These are phyloP conservation scores for Platypus cylindrus DNA, from an alignment of 2,888 invertebrate species.

Conservation along the genomic window DNA sequence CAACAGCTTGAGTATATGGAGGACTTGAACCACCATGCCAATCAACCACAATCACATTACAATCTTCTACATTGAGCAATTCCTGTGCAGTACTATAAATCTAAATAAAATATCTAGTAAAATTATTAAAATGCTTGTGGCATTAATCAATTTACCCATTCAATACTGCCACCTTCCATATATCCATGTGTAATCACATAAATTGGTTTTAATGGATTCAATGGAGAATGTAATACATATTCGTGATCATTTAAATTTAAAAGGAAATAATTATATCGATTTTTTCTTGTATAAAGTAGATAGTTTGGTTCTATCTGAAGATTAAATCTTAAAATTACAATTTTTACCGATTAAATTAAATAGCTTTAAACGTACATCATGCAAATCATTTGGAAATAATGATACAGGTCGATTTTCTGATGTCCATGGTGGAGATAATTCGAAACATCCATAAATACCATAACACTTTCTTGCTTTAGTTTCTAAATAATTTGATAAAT, in stretches of 20 bases:
- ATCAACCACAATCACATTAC: slow-evolving; percentile 68
- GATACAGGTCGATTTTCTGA: slow-evolving; percentile 67
- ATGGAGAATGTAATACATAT: slow-evolving; percentile 46
- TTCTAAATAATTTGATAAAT: slow-evolving; percentile 19
- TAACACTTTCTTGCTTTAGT: slow-evolving; percentile 49
- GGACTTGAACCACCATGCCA: slow-evolving; percentile 80
- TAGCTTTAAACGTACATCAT: slow-evolving; percentile 40
- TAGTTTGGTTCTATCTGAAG: slow-evolving; percentile 48
- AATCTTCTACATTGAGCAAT: slow-evolving; percentile 55
- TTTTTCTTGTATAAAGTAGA: slow-evolving; percentile 44
- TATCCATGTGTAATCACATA: slow-evolving; percentile 80
- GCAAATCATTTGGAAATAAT: slow-evolving; percentile 61
- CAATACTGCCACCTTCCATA: slow-evolving; percentile 66
- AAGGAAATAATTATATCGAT: slow-evolving; percentile 41
- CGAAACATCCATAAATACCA: slow-evolving; percentile 70
- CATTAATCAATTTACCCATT: slow-evolving; percentile 49
- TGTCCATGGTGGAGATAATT: slow-evolving; percentile 64
- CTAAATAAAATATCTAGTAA: slow-evolving; percentile 28
- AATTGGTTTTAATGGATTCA: slow-evolving; percentile 51
- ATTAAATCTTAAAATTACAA: slow-evolving; percentile 9
- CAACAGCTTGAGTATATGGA: slow-evolving; percentile 84
- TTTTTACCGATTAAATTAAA: too few relatives aligned
- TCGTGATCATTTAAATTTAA: slow-evolving; percentile 55
- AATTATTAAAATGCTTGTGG: slow-evolving; percentile 2
- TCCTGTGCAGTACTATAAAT: slow-evolving; percentile 58